phyloP scores from a whole-genome alignment of 2,797 vertebrate genomes.

The Nyctibius grandis region DNA sequence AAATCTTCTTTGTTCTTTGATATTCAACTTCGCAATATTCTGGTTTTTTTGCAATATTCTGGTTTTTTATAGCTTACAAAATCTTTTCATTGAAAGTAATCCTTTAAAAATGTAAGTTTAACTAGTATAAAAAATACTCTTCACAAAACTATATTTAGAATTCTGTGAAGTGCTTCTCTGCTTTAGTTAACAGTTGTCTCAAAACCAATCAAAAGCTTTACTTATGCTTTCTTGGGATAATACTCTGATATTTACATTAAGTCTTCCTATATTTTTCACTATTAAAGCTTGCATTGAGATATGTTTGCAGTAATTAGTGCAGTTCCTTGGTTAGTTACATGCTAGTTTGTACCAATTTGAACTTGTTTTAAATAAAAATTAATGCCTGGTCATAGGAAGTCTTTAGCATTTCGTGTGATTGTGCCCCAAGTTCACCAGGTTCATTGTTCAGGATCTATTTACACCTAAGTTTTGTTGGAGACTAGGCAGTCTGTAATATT shows the following conservation, averaged over 20 bases:
- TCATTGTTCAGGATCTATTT: background rate
- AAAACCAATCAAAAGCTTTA: background rate
- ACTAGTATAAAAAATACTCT: background rate
- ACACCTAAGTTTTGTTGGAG: background rate
- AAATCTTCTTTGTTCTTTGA: background rate
- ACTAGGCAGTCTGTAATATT: background rate
- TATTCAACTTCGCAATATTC: background rate
- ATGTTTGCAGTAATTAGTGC: background rate
- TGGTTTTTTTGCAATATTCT: accelerated
- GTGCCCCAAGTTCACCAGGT: background rate
- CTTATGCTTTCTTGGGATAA: background rate
- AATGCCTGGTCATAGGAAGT: background rate
- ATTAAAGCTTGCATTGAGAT: background rate
- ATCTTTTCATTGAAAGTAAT: background rate
- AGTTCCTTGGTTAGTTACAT: background rate
- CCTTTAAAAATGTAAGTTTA: background rate
- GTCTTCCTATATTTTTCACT: background rate
- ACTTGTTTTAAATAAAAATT: background rate
- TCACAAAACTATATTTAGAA: background rate
- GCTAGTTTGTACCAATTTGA: background rate
- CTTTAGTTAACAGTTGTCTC: background rate
- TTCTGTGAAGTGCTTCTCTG: background rate
- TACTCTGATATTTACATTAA: background rate
- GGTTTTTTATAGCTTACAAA: background rate
- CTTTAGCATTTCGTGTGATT: background rate